These are phyloP conservation scores for Glareola pratincola DNA, from an alignment of 2,113 vertebrate species.

Conservation along the genomic window DNA sequence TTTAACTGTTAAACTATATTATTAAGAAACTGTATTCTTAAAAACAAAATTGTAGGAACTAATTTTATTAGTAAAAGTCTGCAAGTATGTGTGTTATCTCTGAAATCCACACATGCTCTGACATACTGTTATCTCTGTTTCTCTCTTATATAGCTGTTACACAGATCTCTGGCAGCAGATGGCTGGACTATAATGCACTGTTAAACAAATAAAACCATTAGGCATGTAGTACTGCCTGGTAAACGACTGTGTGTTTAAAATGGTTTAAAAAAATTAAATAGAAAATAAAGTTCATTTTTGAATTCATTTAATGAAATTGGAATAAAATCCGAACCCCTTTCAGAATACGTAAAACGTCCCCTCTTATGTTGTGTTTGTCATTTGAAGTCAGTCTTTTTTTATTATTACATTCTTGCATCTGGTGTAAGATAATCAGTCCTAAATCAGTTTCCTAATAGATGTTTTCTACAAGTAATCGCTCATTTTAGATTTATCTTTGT, in stretches of 20 bases:
- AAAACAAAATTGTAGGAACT: neutral
- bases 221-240: slow-evolving; percentile 38
- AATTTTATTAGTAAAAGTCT: slow-evolving; percentile 14
- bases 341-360: neutral
- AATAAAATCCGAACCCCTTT: slow-evolving; percentile 10
- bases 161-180: slow-evolving; percentile 50
- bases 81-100: slow-evolving; percentile 30
- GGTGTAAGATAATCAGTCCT: slow-evolving; percentile 39
- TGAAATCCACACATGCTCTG: slow-evolving; percentile 34
- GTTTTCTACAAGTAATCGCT: neutral
- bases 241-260: slow-evolving; percentile 42
- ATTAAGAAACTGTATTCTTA: neutral
- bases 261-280: slow-evolving; percentile 28
- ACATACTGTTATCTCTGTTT: slow-evolving; percentile 41
- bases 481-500: slow-evolving; percentile 29
- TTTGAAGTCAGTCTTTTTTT: neutral
- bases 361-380: neutral
- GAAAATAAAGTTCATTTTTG: slow-evolving; percentile 34
- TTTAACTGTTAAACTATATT: neutral
- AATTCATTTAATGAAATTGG: slow-evolving; percentile 18
- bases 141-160: slow-evolving; percentile 24
- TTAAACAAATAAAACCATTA: slow-evolving; percentile 66
- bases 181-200: slow-evolving; percentile 55
- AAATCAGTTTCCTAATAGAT: slow-evolving; percentile 32
- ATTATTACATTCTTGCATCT: slow-evolving; percentile 33